Conservation (phyloP, 2,113 vertebrate species). For the Regulus satrapa region DNA sequence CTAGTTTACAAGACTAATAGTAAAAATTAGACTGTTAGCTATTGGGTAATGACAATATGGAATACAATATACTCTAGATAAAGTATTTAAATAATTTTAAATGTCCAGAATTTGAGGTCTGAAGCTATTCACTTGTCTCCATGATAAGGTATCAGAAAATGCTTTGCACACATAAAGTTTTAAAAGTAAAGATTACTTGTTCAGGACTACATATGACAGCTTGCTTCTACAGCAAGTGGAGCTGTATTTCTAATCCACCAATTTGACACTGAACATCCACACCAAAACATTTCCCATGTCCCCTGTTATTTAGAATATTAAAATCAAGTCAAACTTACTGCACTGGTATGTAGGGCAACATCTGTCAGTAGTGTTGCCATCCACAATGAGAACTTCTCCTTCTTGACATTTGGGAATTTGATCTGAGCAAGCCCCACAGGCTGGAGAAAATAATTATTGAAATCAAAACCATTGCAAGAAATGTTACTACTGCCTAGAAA, state of each 20-base stretch:
- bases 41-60: not conserved
- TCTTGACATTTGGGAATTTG: constrained; percentile 80
- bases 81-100: not conserved
- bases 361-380: constrained; percentile 82
- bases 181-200: not conserved
- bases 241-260: not conserved
- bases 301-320: not conserved
- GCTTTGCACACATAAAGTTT: not conserved
- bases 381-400: constrained; percentile 85
- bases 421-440: constrained; percentile 80
- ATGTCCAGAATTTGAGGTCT: not conserved
- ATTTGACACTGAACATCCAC: not conserved
- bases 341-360: constrained; percentile 92
- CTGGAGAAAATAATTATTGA: constrained; percentile 63
- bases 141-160: not conserved
- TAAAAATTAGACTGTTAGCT: not conserved
- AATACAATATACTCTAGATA: not conserved
- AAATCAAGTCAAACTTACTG: constrained; percentile 74
- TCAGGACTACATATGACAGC: not conserved
- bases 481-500: not conserved
- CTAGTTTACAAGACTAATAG: not conserved
- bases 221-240: not conserved
- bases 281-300: not conserved
- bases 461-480: not conserved
- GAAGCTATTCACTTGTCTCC: not conserved